Conservation (phyloP, 2,113 vertebrate genomes). For the Xenopus tropicalis region UCB_Xtro_10.0 CM004448.2:63154001-63154500, state of each 20-base stretch:
- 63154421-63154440: too few species aligned
- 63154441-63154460: too few species aligned
- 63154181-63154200: conserved; percentile 64
- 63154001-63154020: conserved; percentile 50
- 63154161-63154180: conserved; percentile 68
- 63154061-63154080: conserved; percentile 80
- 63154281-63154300: conserved; percentile 20
- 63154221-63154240: conserved; percentile 67
- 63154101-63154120: conserved; percentile 81
- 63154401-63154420: too few species aligned
- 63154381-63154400: too few species aligned
- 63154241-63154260: conserved; percentile 48
- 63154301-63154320: background rate
- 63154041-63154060: conserved; percentile 66
- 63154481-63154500: too few species aligned
- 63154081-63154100: conserved; percentile 74
- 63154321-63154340: background rate
- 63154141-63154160: conserved; percentile 58
- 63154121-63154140: conserved; percentile 78
- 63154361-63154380: too few species aligned
- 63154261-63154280: conserved; percentile 56
- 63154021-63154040: conserved; percentile 55
- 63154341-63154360: too few species aligned
- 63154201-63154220: conserved; percentile 66
- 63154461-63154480: too few species aligned